phyloP scores from a whole-genome alignment of 35 echinoderm and acorn worm species.

The Anneissia japonica region DNA sequence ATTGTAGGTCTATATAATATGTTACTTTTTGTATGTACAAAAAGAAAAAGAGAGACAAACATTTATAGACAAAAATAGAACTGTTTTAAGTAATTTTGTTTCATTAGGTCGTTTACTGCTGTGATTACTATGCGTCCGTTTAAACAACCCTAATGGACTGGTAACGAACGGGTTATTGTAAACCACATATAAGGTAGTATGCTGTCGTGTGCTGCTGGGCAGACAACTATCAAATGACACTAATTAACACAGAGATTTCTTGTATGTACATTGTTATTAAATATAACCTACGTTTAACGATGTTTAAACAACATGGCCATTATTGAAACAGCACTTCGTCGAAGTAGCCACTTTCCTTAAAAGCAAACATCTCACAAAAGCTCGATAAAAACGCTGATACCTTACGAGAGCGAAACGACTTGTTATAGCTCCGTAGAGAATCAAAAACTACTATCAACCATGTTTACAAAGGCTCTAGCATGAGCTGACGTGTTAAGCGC shows the following conservation, averaged over 20 bases:
- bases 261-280: not conserved
- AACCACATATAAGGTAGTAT: not conserved
- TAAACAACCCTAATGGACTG: not conserved
- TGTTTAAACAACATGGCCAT: not conserved
- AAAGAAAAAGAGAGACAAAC: no score
- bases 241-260: not conserved
- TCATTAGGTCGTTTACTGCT: no score
- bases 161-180: not conserved
- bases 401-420: not conserved
- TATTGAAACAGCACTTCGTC: not conserved
- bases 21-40: no score
- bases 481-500: no score
- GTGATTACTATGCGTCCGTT: not conserved
- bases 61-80: no score
- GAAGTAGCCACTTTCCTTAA: not conserved
- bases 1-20: no score
- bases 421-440: no score
- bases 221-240: not conserved
- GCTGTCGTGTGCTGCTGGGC: not conserved
- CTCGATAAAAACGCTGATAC: not conserved
- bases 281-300: not conserved
- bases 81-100: no score
- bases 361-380: not conserved
- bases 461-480: no score
- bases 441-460: no score